Base-by-base conservation (phyloP, 1,140 invertebrate genomes). In the Papilio polyxenes region DNA sequence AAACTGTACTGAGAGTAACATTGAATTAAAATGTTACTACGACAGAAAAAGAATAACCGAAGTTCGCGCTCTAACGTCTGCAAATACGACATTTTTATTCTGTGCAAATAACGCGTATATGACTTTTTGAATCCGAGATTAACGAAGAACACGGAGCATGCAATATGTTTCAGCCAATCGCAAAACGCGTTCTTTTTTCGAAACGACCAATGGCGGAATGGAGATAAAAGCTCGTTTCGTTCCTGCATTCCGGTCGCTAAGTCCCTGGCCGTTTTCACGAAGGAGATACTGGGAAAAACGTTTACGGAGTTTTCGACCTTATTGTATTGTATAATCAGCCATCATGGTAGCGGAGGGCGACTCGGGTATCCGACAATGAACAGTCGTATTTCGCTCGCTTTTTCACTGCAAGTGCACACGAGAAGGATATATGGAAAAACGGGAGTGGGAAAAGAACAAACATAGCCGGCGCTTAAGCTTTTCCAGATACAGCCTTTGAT, bases 271-370 rank as follows among this genome's bases (percentile, higher is more conserved):
- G 86, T 89, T 91, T 90, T 85, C 85, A 62, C 80, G 82, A 85
- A 83, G 78, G 84, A 80, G 77, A 65, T 78, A 69, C 80, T 82
- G 72, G 88, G 88, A 85, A 92, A 92, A 90, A 79, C 86, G 90
- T 85, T 87, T 85, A 90, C 82, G 81, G 87, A 84, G 91, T 92
- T 92, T 83, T 89, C 82, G 86, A 84, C 89, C 91, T 79, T 89
- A 92, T 89, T 92, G 86, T 86, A 86, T 91, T 90, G 91, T 93
- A 93, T 93, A 92, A 94, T 94, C 92, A 92, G 92, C 92, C 89
- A 94, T 94, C 90, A 94, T 94, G 92, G 86, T 89, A 91, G 81
- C 87, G 89, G 85, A 84, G 86, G 86, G 89, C 90, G 89, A 91
- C 92, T 91, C 90, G 87, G 88, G 85, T 89, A 88, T 88, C 82